Evolutionary conservation across 2,113 vertebrate genomes (phyloP), one percentile per base, ranked within the genome.

Genomic region (Amazona vittata): DNA sequence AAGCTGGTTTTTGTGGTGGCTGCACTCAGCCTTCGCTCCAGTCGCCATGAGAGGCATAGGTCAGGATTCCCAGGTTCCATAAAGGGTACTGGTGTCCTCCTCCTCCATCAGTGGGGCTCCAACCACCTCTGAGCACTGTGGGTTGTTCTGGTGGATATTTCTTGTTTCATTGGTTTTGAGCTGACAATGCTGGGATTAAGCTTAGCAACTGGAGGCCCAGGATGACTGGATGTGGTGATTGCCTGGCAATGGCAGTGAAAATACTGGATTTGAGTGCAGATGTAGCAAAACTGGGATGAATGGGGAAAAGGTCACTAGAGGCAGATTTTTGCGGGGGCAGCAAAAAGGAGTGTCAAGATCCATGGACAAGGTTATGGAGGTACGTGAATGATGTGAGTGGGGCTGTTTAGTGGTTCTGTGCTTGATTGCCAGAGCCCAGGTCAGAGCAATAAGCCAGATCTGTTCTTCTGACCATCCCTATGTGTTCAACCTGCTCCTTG

Each of bases 1-100:
- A 33, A 4, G 19, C 25, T n/a, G 80, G 6, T 3, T 41, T 62
- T 14, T 20, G n/a, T 26, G 44, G 19, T 7, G 41, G 7, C 29
- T 18, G 21, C 13, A 0, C 33, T 20, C 39, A 21, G 50, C 53
- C 68, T 57, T 74, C 0, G 3, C 67, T 24, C 0, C 1, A 21
- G 17, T 28, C 52, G 9, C 24, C 5, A 0, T 31, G 55, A 37
- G 43, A 22, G 28, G 10, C 52, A 7, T 7, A 12, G n/a, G 25
- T 41, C 10, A 4, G 41, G 46, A 24, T 49, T 49, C 78, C 35
- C 35, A 3, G 70, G 35, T 3, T 46, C 46, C 2, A 3, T 9
- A 2, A 4, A 43, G 55, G n/a, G 17, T 22, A 5, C 5, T 6
- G 15, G 41, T 15, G 15, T 59, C 33, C 33, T 64, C 53, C n/a